Evolutionary conservation across 2,113 vertebrate genomes (phyloP).

Genomic region (Hyperopisus bebe): DNA sequence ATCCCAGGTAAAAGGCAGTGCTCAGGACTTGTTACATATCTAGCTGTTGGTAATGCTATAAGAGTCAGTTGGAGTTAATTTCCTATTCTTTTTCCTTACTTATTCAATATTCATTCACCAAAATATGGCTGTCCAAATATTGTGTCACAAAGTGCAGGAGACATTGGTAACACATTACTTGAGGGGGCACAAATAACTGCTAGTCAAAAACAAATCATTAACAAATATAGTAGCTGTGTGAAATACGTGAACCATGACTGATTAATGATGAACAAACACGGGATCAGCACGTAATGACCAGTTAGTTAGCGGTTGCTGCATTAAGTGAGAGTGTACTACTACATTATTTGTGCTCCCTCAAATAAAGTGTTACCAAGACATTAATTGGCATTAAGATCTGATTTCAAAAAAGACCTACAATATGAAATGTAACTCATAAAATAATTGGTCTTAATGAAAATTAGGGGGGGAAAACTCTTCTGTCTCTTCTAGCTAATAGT

Average conservation of each 20-base stretch:
- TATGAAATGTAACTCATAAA: too few species aligned
- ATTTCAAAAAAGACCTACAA: background rate
- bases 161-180: background rate
- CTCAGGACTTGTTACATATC: background rate
- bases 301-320: background rate
- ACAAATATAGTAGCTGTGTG: background rate
- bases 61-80: background rate
- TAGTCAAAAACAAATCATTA: background rate
- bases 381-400: background rate
- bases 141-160: background rate
- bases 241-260: background rate
- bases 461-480: background rate
- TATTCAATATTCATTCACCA: constrained; percentile 9
- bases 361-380: background rate
- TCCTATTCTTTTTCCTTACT: background rate
- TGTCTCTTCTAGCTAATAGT: background rate
- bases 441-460: too few species aligned
- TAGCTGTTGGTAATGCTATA: background rate
- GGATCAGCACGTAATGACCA: background rate
- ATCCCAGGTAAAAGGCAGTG: background rate
- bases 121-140: constrained; percentile 23
- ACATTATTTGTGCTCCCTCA: background rate
- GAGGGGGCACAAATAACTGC: background rate
- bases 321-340: background rate
- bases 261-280: background rate